phyloP scores from a whole-genome alignment of 1,140 invertebrate species.

The Leptopilina boulardi region DNA sequence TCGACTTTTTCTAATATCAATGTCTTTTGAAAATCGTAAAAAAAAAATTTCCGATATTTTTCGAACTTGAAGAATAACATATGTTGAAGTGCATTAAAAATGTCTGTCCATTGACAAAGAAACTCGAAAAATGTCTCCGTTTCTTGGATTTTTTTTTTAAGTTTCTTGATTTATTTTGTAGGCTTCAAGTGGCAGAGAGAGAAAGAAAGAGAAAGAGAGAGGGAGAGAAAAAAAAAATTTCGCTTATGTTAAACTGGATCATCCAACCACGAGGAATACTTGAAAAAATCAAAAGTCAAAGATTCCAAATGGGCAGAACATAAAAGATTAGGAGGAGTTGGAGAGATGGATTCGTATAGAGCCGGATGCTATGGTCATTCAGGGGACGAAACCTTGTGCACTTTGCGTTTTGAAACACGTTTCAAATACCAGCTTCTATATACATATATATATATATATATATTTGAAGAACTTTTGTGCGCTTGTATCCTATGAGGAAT shows the following conservation, averaged over 20 bases:
- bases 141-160: too few relatives aligned
- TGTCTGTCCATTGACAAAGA: too few relatives aligned
- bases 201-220: neutral
- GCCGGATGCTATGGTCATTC: constrained; percentile 26
- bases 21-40: too few relatives aligned
- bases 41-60: too few relatives aligned
- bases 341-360: constrained; percentile 7
- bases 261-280: constrained; percentile 29
- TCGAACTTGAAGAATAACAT: too few relatives aligned
- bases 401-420: constrained; percentile 30
- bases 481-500: constrained; percentile 39
- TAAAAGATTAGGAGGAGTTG: neutral
- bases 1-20: too few relatives aligned
- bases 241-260: constrained; percentile 22
- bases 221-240: neutral
- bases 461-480: constrained; percentile 29
- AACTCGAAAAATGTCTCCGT: too few relatives aligned
- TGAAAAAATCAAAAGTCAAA: constrained; percentile 26
- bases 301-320: neutral
- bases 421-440: constrained; percentile 10
- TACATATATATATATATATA: too few relatives aligned
- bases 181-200: neutral
- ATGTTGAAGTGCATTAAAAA: too few relatives aligned
- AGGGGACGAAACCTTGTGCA: constrained; percentile 17
- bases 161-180: too few relatives aligned